Evolutionary conservation across 1,140 invertebrate species (phyloP).

Genomic region (Euura saliciscinereae): DNA sequence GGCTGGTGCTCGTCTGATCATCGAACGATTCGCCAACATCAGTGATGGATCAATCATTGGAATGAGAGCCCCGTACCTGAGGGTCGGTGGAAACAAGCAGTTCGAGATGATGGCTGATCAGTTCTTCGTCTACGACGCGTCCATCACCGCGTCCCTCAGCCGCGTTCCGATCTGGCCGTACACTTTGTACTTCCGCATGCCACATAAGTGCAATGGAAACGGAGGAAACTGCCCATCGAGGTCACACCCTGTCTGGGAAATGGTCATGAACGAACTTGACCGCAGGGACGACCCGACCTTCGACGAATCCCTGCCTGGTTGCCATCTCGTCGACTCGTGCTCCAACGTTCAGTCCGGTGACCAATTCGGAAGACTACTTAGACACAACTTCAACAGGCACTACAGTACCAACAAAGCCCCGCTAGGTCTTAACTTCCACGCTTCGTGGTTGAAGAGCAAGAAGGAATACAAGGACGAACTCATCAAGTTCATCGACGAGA

Average conservation of each 20-base stretch:
- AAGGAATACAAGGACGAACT: slow-evolving; percentile 91
- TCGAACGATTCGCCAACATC: slow-evolving; percentile 90
- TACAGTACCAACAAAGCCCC: slow-evolving; percentile 92
- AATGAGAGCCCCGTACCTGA: slow-evolving; percentile 86
- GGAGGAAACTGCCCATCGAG: slow-evolving; percentile 89
- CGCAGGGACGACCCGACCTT: slow-evolving; percentile 89
- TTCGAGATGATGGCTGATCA: slow-evolving; percentile 96
- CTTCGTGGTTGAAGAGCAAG: slow-evolving; percentile 94
- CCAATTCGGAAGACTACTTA: slow-evolving; percentile 83
- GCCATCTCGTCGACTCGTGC: slow-evolving; percentile 93
- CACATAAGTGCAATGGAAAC: slow-evolving; percentile 93
- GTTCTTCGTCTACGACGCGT: slow-evolving; percentile 93
- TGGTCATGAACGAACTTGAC: slow-evolving; percentile 95
- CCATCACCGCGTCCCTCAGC: slow-evolving; percentile 87
- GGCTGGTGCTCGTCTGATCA: slow-evolving; percentile 88
- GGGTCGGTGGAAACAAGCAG: slow-evolving; percentile 93
- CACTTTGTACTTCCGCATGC: slow-evolving; percentile 94
- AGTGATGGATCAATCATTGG: slow-evolving; percentile 89
- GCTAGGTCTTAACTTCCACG: slow-evolving; percentile 93
- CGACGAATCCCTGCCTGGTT: slow-evolving; percentile 89
- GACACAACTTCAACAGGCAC: slow-evolving; percentile 94
- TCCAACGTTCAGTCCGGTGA: slow-evolving; percentile 89
- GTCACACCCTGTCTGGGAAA: slow-evolving; percentile 93
- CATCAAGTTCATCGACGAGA: slow-evolving; percentile 93
- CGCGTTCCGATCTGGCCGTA: slow-evolving; percentile 95